phyloP scores from a whole-genome alignment of 1,140 invertebrate genomes.

The Scaptomyza pallida region DNA sequence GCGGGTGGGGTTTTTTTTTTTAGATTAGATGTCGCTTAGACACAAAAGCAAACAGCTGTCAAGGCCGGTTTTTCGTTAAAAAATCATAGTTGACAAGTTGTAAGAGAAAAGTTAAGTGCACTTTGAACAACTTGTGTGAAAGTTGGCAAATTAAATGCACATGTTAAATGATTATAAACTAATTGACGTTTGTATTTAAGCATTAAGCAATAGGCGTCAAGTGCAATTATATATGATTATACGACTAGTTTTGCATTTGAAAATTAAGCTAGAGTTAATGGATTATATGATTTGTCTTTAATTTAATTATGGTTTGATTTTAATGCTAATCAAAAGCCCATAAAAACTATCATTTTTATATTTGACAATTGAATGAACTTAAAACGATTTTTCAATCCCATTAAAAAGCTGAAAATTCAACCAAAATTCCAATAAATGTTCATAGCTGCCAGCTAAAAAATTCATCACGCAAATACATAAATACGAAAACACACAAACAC shows the following conservation, averaged over 20 bases:
- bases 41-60: conserved; percentile 23
- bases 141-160: conserved; percentile 19
- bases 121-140: conserved; percentile 12
- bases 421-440: conserved; percentile 42
- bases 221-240: background rate
- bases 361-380: background rate
- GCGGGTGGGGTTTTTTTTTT: background rate
- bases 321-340: too few relatives aligned
- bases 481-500: conserved; percentile 1
- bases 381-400: background rate
- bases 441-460: conserved; percentile 26
- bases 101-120: background rate
- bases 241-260: background rate
- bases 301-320: background rate
- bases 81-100: background rate
- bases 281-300: background rate
- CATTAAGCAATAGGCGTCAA: background rate
- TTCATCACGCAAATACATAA: conserved; percentile 45
- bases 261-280: background rate
- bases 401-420: conserved; percentile 19
- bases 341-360: too few relatives aligned
- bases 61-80: conserved; percentile 3
- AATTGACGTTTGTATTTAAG: background rate
- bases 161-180: background rate
- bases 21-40: background rate